These are phyloP conservation scores for Hypanus sabinus DNA, from an alignment of 2,113 vertebrate genomes.

Conservation along the genomic window DNA sequence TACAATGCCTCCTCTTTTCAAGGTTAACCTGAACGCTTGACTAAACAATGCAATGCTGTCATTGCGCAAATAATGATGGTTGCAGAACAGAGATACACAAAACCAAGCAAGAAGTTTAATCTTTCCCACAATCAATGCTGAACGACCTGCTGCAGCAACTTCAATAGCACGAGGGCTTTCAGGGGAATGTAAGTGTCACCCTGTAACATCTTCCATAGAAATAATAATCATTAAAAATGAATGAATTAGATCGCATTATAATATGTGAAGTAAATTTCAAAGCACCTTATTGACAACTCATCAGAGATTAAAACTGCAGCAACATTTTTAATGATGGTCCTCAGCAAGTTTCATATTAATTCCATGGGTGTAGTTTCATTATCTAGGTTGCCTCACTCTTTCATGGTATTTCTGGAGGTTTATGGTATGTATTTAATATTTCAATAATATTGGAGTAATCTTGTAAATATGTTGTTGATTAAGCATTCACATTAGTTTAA, in stretches of 20 bases:
- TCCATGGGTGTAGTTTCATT: not conserved
- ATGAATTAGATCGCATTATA: not conserved
- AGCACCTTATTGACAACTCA: too few relatives aligned
- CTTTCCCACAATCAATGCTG: conserved; percentile 1
- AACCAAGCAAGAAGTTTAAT: not conserved
- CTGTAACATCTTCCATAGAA: not conserved
- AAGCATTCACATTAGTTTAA: too few relatives aligned
- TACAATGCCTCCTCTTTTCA: conserved; percentile 11
- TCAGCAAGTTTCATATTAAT: not conserved
- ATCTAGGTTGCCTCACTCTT: not conserved
- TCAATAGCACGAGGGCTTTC: not conserved
- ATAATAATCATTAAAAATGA: not conserved
- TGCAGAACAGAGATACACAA: not conserved
- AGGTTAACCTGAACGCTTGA: not conserved
- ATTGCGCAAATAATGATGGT: conserved; percentile 19
- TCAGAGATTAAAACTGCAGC: not conserved
- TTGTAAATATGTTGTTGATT: too few relatives aligned
- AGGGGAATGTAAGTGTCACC: not conserved
- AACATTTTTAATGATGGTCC: not conserved
- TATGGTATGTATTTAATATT: too few relatives aligned
- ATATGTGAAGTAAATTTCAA: not conserved
- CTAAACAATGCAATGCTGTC: not conserved
- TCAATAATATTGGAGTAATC: too few relatives aligned
- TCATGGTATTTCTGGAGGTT: not conserved
- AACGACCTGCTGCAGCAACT: not conserved